Evolutionary conservation across 2,797 vertebrate species (phyloP).

Genomic region (Aerospiza tachiro): DNA sequence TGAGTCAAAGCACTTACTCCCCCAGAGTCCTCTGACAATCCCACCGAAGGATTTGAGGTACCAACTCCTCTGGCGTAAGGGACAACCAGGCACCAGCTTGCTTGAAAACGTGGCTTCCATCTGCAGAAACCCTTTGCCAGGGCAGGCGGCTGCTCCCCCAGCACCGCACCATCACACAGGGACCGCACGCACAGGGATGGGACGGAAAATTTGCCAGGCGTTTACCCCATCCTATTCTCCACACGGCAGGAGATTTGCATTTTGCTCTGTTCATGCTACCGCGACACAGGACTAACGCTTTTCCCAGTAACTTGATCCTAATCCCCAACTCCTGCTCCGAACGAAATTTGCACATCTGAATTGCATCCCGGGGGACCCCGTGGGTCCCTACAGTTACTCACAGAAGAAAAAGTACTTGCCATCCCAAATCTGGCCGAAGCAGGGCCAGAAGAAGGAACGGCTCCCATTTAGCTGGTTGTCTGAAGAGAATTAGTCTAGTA

Average conservation of each 20-base stretch:
- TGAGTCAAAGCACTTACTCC: fast-evolving
- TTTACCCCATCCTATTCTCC: neutral
- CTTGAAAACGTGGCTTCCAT: fast-evolving
- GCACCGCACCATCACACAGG: fast-evolving
- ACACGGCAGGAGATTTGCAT: fast-evolving
- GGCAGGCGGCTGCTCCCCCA: neutral
- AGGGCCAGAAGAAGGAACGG: neutral
- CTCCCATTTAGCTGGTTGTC: neutral
- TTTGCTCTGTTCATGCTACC: fast-evolving
- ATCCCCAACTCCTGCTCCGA: neutral
- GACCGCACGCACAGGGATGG: neutral
- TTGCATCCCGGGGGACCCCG: neutral
- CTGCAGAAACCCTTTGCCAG: neutral
- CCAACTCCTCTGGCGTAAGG: fast-evolving
- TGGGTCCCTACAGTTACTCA: neutral
- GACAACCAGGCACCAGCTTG: fast-evolving
- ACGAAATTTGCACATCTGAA: neutral
- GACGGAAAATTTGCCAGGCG: fast-evolving
- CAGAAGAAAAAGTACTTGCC: neutral
- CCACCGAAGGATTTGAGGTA: neutral
- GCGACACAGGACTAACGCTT: fast-evolving
- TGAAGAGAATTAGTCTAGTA: neutral
- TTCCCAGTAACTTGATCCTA: neutral
- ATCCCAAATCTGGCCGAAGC: neutral
- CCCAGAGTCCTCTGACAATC: neutral